Base-by-base conservation (phyloP, 2,113 vertebrate species). In the Charadrius vociferus region DNA sequence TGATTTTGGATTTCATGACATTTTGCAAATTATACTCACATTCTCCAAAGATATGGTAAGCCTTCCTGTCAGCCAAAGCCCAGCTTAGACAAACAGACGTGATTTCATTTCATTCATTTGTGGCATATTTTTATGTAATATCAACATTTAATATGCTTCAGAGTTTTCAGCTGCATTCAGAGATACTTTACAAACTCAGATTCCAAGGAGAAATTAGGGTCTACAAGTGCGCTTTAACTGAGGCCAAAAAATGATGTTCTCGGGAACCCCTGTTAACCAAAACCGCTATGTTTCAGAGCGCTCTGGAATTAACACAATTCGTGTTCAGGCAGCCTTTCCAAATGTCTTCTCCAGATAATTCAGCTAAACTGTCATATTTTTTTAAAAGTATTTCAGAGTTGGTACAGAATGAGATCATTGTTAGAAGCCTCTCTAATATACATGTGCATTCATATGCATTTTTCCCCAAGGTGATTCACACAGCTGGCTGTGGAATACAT, bases 341-440 rank as follows among this genome's bases (percentile, higher is more conserved):
- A 81, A 94, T 77, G 95, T 68, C 77, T 92, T 96, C 78, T 97
- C 93, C 92, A 88, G 82, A 90, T 94, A 95, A 90, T 95, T 98
- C 89, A 94, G 63, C 82, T 97, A 93, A 97, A 95, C 72, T 96
- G 94, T 93, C 96, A 96, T 82, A 91, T 89, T 80, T 90, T 90
- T 96, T 96, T 10, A 70, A 77, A 68, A 82, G 62, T 94, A 71
- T 87, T 93, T 96, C 97, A 92, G 93, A 96, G 87, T 84, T 96
- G 70, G 55, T 81, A 92, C 86, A 96, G 96, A 97, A 97, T 86
- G 41, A 96, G 93, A 97, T 98, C 93, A 96, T 82, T 96, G 95
- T 97, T 94, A 97, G 95, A 95, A 88, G 78, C 70, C 88, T 93
- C 58, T 95, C 88, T 94, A 96, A 96, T 96, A 95, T 93, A 87